Evolutionary conservation across 2,888 invertebrate species (phyloP).

Genomic region (Parasteatoda lunata): DNA sequence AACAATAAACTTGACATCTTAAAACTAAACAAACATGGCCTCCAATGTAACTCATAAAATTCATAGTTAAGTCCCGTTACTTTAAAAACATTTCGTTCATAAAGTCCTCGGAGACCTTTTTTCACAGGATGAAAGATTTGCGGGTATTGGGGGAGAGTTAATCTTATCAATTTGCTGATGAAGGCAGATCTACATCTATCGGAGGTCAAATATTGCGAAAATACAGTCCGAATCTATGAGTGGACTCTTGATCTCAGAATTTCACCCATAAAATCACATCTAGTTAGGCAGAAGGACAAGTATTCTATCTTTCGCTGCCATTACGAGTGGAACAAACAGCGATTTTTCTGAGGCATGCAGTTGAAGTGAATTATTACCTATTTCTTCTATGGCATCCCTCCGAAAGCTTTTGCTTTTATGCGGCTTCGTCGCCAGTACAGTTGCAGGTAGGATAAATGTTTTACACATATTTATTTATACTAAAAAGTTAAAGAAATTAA

Average conservation of each 20-base stretch:
- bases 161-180: constrained; percentile 39
- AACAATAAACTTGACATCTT: no score
- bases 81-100: background rate
- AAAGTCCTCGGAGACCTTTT: constrained; percentile 23
- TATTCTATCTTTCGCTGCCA: constrained; percentile 49
- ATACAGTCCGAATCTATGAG: constrained; percentile 7
- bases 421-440: constrained; percentile 66
- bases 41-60: no score
- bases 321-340: constrained; percentile 7
- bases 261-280: constrained; percentile 49
- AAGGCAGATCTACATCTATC: constrained; percentile 38
- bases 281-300: constrained; percentile 25
- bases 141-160: constrained; percentile 3
- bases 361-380: constrained; percentile 24
- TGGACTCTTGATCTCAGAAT: constrained; percentile 51
- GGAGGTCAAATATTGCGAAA: constrained; percentile 41
- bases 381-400: constrained; percentile 39
- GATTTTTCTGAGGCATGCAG: constrained; percentile 46
- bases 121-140: background rate
- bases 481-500: no score
- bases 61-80: background rate
- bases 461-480: no score
- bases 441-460: constrained; percentile 57
- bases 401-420: constrained; percentile 49
- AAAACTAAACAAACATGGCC: no score